phyloP scores from a whole-genome alignment of 64 coral and sea anemone species.

The Porites australiensis region DNA sequence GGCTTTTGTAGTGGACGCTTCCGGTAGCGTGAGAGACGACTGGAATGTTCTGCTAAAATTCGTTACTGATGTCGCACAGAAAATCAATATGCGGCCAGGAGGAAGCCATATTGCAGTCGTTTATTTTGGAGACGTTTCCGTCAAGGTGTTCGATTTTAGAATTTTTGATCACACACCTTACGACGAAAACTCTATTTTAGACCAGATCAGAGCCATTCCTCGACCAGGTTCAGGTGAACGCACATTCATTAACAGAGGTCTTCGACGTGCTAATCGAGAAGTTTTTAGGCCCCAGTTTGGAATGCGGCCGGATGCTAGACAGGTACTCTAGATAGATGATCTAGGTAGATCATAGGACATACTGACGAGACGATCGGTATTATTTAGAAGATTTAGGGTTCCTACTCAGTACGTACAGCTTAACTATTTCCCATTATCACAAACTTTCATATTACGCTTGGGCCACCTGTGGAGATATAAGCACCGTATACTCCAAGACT shows the following conservation, averaged over 20 bases:
- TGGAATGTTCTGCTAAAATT: not conserved
- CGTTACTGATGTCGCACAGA: not conserved
- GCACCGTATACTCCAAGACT: too few relatives aligned
- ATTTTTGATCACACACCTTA: not conserved
- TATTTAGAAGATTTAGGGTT: too few relatives aligned
- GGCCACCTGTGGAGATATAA: too few relatives aligned
- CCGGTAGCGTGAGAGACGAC: conserved; percentile 30
- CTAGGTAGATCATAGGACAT: too few relatives aligned
- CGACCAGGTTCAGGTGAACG: not conserved
- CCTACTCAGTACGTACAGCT: too few relatives aligned
- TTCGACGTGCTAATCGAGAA: conserved; percentile 21
- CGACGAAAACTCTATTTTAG: not conserved
- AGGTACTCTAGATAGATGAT: conserved; percentile 15
- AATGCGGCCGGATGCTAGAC: conserved; percentile 55
- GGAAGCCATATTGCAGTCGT: conserved; percentile 16
- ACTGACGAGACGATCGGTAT: too few relatives aligned
- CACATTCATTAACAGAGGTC: conserved; percentile 69
- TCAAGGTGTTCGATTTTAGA: conserved; percentile 19
- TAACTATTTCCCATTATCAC: too few relatives aligned
- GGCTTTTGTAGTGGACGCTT: conserved; percentile 20
- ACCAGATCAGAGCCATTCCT: not conserved
- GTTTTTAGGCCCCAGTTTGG: conserved; percentile 37
- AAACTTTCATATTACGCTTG: too few relatives aligned
- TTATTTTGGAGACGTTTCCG: not conserved
- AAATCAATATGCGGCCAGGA: not conserved